These are phyloP conservation scores for Hydrochoerus hydrochaeris DNA, from an alignment of 2,113 vertebrate species.

Conservation along the genomic window DNA sequence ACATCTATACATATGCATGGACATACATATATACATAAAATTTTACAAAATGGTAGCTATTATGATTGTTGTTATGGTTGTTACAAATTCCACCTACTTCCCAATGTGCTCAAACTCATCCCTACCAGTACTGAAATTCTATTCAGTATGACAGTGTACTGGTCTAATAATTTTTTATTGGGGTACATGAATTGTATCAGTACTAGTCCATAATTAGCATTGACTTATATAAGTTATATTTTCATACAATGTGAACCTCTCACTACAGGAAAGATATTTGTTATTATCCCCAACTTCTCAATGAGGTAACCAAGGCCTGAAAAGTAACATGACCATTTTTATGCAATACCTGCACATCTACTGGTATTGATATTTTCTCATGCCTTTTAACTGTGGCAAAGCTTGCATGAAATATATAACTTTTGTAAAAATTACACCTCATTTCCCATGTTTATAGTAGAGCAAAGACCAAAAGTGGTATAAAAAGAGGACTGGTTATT, in stretches of 20 bases:
- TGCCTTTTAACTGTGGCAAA: neutral
- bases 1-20: neutral
- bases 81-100: conserved; percentile 22
- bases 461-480: conserved; percentile 7
- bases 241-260: neutral
- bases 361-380: neutral
- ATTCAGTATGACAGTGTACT: neutral
- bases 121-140: neutral
- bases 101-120: neutral
- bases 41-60: neutral
- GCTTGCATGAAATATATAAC: neutral
- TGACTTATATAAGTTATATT: neutral
- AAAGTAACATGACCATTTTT: conserved; percentile 12
- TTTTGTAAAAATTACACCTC: conserved; percentile 21
- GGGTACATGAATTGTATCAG: neutral
- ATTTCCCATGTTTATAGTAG: neutral
- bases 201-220: neutral
- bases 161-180: conserved; percentile 37
- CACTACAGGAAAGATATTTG: neutral
- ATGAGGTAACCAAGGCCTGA: conserved; percentile 7
- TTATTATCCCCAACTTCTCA: conserved; percentile 2
- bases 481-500: conserved; percentile 13
- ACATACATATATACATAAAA: neutral
- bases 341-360: neutral
- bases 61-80: neutral